Conservation (phyloP, 92 coral and sea anemone genomes). For the Porites cylindrica region DNA sequence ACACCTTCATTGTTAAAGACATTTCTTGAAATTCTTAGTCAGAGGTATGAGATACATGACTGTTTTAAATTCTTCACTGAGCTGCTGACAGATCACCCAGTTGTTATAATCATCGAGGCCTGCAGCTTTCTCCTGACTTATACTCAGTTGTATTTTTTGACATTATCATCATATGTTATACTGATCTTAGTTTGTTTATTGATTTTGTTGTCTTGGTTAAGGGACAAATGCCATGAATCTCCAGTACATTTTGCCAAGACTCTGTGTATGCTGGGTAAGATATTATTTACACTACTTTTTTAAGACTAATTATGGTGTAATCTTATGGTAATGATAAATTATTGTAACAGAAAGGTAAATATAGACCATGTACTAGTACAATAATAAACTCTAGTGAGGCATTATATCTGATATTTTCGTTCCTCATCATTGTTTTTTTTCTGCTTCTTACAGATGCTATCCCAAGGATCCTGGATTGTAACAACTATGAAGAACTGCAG, state of each 20-base stretch:
- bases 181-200: no score
- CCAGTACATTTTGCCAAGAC: conserved; percentile 15
- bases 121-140: no score
- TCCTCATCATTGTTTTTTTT: background rate
- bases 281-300: background rate
- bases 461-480: conserved; percentile 70
- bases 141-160: no score
- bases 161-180: no score
- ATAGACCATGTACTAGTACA: no score
- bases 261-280: conserved; percentile 31
- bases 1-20: conserved; percentile 69
- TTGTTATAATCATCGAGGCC: no score
- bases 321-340: background rate
- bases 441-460: conserved; percentile 61
- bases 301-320: background rate
- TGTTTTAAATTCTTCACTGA: background rate
- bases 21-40: conserved; percentile 50
- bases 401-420: background rate
- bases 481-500: conserved; percentile 77
- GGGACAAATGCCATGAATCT: background rate
- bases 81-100: no score
- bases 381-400: no score
- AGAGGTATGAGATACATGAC: conserved; percentile 38
- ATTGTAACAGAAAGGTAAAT: no score
- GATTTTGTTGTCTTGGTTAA: background rate